Conservation (phyloP, 2,888 invertebrate species). For the Euphydryas editha region DNA sequence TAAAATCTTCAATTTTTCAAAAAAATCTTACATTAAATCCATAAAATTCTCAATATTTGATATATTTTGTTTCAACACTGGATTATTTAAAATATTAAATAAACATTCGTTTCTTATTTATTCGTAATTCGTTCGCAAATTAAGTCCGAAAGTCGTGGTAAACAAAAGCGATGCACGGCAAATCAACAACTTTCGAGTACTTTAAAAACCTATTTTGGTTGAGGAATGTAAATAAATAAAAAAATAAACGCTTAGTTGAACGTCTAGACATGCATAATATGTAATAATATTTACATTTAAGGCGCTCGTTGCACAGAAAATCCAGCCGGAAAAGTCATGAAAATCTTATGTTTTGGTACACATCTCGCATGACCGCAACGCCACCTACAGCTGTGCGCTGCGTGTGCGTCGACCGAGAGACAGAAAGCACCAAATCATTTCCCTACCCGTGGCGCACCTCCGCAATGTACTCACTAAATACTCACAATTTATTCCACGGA, state of each 20-base stretch:
- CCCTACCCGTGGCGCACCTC: conserved; percentile 84
- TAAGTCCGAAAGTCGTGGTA: conserved; percentile 60
- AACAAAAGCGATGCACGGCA: conserved; percentile 68
- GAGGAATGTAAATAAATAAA: conserved; percentile 39
- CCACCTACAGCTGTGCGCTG: conserved; percentile 83
- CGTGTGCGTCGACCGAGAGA: conserved; percentile 78
- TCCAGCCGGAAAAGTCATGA: conserved; percentile 81
- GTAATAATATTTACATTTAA: conserved; percentile 55
- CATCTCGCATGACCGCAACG: conserved; percentile 75
- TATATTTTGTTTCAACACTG: background rate
- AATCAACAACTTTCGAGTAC: conserved; percentile 70
- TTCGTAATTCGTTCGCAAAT: conserved; percentile 59
- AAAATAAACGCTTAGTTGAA: conserved; percentile 36
- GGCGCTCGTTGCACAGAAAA: conserved; percentile 65
- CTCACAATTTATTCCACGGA: conserved; percentile 79
- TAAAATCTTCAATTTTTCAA: background rate
- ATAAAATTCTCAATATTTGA: background rate
- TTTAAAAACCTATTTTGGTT: conserved; percentile 59
- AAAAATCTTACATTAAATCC: background rate
- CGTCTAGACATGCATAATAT: conserved; percentile 42
- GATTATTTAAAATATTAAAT: conserved; percentile 6
- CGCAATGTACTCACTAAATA: conserved; percentile 81
- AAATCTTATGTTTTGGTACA: conserved; percentile 79
- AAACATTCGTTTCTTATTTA: conserved; percentile 39
- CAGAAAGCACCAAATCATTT: conserved; percentile 85